A percentile compares a stretch with the other conserved stretches of the same genome.
Evolutionary conservation across 2,888 invertebrate species (phyloP).

Genomic region (Poecilobothrus nobilitatus): DNA sequence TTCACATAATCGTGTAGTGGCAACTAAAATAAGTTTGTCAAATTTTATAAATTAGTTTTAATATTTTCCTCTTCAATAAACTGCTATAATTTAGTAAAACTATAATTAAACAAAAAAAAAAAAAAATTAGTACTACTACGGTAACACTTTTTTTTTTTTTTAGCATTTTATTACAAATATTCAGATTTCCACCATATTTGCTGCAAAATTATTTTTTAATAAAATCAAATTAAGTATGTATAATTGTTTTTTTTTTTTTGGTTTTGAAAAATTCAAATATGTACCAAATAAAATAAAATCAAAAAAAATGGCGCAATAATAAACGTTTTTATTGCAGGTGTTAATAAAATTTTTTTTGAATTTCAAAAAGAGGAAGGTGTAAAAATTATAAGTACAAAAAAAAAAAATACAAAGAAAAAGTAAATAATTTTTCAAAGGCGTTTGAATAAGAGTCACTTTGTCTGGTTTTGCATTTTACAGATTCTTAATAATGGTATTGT

Average conservation of each 20-base stretch:
- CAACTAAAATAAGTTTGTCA: too few species aligned
- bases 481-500: constrained; percentile 4
- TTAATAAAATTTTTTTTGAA: background rate
- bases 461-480: background rate
- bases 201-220: background rate
- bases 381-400: background rate
- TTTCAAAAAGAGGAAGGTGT: background rate
- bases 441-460: background rate
- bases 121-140: too few species aligned
- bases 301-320: constrained; percentile 1
- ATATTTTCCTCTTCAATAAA: too few species aligned
- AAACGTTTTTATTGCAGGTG: constrained; percentile 6
- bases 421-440: background rate
- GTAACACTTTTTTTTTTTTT: too few species aligned
- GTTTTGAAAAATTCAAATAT: background rate
- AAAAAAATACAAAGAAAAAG: background rate
- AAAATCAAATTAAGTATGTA: background rate
- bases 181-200: background rate
- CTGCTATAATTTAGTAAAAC: too few species aligned
- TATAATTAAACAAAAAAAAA: too few species aligned
- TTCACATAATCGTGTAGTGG: too few species aligned
- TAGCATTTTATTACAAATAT: background rate
- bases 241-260: too few species aligned
- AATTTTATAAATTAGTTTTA: too few species aligned
- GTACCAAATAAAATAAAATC: background rate